Evolutionary conservation across 1,140 invertebrate genomes (phyloP).

Genomic region (Idris sp.): DNA sequence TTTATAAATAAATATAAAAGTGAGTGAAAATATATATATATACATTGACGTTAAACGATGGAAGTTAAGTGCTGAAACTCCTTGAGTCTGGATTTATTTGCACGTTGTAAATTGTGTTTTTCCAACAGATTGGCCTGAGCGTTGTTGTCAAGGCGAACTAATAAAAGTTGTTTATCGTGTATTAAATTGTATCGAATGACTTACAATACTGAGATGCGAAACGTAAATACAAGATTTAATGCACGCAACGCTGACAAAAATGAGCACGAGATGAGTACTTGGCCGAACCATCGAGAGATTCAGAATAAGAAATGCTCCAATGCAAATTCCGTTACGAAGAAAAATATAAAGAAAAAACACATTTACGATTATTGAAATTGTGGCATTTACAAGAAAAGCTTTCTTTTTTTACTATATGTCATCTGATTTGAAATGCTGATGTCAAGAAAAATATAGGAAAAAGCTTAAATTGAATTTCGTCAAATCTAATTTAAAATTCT

Average conservation of each 20-base stretch:
- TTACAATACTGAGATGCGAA: constrained; percentile 36
- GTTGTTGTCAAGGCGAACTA: constrained; percentile 40
- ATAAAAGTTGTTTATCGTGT: constrained; percentile 59
- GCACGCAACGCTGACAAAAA: constrained; percentile 34
- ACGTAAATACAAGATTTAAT: constrained; percentile 52
- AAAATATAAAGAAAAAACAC: no score
- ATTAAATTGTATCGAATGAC: constrained; percentile 56
- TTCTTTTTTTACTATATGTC: neutral
- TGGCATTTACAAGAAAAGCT: constrained; percentile 6
- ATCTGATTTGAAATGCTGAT: no score
- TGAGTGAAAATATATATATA: constrained; percentile 1
- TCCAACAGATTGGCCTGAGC: constrained; percentile 33
- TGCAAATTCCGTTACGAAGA: constrained; percentile 17
- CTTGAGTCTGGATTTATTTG: constrained; percentile 37
- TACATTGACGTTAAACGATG: constrained; percentile 13
- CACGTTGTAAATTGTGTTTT: constrained; percentile 51
- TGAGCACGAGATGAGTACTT: constrained; percentile 28
- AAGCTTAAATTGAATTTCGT: no score
- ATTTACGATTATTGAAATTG: constrained; percentile 46
- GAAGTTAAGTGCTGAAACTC: constrained; percentile 26
- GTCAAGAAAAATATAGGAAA: no score
- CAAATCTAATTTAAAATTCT: no score
- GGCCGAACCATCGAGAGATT: constrained; percentile 7
- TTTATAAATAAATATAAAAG: constrained; percentile 1
- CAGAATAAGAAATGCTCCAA: no score